Evolutionary conservation across 1,140 invertebrate species (phyloP), one percentile per base, ranked within the genome.

Genomic region (Drosophila santomea): DNA sequence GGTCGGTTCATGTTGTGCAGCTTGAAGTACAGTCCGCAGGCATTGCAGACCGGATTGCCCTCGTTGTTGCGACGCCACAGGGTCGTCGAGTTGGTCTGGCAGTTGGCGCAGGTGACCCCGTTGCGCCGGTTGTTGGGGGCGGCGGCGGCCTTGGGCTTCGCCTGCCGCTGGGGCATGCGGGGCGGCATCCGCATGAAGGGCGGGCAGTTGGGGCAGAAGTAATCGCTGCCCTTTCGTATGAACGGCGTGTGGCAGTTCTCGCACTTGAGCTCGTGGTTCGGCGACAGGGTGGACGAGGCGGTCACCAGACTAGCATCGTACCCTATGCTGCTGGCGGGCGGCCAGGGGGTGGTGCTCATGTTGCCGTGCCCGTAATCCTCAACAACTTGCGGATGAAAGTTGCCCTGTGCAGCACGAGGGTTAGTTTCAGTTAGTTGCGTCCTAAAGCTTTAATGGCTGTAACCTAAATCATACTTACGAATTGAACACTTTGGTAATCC

Each of bases 41-140:
- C 98, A 93, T 98, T 98, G 93, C 98, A 98, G 6, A 98, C 97
- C 4, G 97, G 96, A 92, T 98, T 97, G 10, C 97, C 97, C 55
- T 95, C 93, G 47, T 95, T 93, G 93, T 98, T 98, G 79, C 97
- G 94, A 73, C 97, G 94, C 98, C 98, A 99, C 58, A 99, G 94
- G 3, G 97, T 98, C 14, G 98, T 98, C 1, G 95, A 96, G n/a
- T 92, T 94, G 1, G 98, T 98, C 59, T 94, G 93, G 92, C 98
- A 99, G 93, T 99, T 99, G 86, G 96, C 96, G 93, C 98, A 99
- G 51, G 94, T 94, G 51, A 98, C 94, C 50, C 98, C 98, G 11
- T 95, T 95, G 61, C 97, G 95, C 75, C 96, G 95, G 52, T 92
- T 92, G 39, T 92, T 95, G 23, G 85, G 77, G 15, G 86, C 74